Percentiles rank a stretch among this genome's conserved stretches.
phyloP scores from a whole-genome alignment of 2,113 vertebrate species.

The Eonycteris spelaea region DNA sequence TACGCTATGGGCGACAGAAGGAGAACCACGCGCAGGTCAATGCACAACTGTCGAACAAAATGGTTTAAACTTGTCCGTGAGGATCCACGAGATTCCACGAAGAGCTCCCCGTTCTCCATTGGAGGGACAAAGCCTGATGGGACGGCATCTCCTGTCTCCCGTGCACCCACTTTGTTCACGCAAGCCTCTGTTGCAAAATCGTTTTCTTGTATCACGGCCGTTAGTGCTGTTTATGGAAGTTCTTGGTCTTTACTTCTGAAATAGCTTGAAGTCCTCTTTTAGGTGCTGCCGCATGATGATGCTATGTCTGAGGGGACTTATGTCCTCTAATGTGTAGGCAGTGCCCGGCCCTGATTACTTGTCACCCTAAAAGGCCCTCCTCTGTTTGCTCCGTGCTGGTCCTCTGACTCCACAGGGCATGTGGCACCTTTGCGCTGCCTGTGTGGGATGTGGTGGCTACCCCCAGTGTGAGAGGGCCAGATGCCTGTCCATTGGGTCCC shows the following conservation, averaged over 20 bases:
- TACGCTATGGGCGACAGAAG: neutral
- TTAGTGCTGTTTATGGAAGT: neutral
- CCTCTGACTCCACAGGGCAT: neutral
- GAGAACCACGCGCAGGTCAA: neutral
- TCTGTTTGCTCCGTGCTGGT: neutral
- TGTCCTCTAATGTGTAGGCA: neutral
- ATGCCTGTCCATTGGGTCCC: neutral
- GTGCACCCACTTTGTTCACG: neutral
- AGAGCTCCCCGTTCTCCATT: neutral
- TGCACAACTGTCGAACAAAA: neutral
- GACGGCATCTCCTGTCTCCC: neutral
- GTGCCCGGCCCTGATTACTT: neutral
- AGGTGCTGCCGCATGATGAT: neutral
- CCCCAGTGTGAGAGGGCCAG: neutral
- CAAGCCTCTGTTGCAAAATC: neutral
- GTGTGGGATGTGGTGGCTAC: neutral
- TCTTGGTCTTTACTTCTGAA: neutral
- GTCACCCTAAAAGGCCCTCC: neutral
- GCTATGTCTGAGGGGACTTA: neutral
- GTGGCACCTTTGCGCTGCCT: neutral
- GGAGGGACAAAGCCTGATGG: neutral
- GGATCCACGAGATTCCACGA: neutral
- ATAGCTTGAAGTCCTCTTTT: neutral
- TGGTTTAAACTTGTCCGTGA: neutral
- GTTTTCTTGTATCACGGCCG: neutral